phyloP scores from a whole-genome alignment of 2,113 vertebrate species.

The Dipodomys ordii region DNA sequence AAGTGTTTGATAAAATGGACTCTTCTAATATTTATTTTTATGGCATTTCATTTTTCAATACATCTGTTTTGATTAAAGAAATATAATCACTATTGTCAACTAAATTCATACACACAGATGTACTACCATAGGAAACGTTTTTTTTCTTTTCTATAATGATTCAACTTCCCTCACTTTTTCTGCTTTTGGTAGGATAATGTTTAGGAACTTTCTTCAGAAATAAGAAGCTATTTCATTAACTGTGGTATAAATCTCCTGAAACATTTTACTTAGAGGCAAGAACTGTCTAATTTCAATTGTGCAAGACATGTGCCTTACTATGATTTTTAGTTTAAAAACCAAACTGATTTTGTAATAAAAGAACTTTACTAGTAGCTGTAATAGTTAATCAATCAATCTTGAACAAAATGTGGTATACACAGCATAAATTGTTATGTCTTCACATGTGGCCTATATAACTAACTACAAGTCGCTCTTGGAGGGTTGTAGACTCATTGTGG shows the following conservation, averaged over 20 bases:
- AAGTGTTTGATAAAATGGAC: conserved; percentile 87
- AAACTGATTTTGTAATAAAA: conserved; percentile 67
- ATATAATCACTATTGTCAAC: conserved; percentile 31
- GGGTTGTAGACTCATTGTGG: not conserved
- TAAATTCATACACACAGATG: conserved; percentile 41
- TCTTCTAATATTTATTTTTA: conserved; percentile 85
- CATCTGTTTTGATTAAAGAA: conserved; percentile 54
- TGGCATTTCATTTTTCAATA: conserved; percentile 73
- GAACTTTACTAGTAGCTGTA: conserved; percentile 72
- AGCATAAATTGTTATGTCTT: conserved; percentile 69
- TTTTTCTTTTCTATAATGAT: conserved; percentile 52
- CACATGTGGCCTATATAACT: conserved; percentile 70
- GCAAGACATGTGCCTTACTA: conserved; percentile 75
- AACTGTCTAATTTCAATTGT: conserved; percentile 62
- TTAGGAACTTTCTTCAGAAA: conserved; percentile 75
- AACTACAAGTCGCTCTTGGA: conserved; percentile 43
- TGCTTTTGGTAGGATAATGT: conserved; percentile 50
- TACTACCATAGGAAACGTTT: not conserved
- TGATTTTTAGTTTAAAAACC: conserved; percentile 74
- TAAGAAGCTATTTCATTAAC: conserved; percentile 66
- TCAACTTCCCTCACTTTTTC: conserved; percentile 46
- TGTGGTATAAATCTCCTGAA: conserved; percentile 61
- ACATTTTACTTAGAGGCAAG: conserved; percentile 72
- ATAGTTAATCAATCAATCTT: conserved; percentile 27
- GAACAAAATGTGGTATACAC: conserved; percentile 53